These are phyloP conservation scores for Tichodroma muraria DNA, from an alignment of 2,113 vertebrate species.

Conservation along the genomic window DNA sequence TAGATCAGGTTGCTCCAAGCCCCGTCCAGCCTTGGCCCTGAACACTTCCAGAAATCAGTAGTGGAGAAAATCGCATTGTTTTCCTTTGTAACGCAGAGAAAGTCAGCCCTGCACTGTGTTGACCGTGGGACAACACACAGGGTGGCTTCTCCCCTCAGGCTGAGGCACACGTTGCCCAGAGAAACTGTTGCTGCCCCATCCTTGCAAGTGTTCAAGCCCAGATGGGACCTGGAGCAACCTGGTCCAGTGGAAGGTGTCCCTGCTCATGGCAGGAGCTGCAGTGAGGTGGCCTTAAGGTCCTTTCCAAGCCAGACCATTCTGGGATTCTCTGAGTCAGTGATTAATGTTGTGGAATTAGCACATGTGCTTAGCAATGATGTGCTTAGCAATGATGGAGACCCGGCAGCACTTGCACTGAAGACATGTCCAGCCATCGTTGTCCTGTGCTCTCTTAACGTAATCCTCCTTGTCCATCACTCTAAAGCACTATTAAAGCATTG, in stretches of 20 bases:
- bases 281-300: no score
- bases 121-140: rapidly evolving
- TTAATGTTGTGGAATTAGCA: not conserved
- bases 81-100: not conserved
- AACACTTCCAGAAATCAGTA: not conserved
- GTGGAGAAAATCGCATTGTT: not conserved
- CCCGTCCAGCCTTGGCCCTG: rapidly evolving
- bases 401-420: not conserved
- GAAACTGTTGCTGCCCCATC: not conserved
- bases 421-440: not conserved
- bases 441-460: rapidly evolving
- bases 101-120: not conserved
- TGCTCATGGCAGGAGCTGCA: not conserved
- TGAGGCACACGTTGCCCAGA: not conserved
- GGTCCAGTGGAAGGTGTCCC: not conserved
- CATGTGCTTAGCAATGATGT: not conserved
- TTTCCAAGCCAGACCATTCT: not conserved
- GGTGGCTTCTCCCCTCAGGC: rapidly evolving
- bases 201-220: not conserved
- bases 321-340: not conserved
- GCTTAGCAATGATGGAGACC: not conserved
- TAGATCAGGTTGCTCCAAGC: not conserved
- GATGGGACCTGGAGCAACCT: not conserved
- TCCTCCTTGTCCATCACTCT: not conserved
- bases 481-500: not conserved